Conservation (phyloP, 2,113 vertebrate species). For the Lampris incognitus region DNA sequence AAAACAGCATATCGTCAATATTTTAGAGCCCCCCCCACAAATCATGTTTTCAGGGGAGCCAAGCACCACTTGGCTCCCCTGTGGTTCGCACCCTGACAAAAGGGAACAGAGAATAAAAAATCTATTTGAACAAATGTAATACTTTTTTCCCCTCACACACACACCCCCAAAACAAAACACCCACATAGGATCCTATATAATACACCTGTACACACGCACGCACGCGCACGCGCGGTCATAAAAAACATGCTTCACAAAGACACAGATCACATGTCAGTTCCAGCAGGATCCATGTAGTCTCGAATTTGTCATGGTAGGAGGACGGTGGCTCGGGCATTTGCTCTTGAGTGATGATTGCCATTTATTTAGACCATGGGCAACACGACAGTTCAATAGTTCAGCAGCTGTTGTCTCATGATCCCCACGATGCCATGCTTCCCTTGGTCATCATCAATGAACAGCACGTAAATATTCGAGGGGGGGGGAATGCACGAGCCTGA, state of each 20-base stretch:
- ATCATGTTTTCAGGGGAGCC: too few species aligned
- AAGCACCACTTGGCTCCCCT: too few species aligned
- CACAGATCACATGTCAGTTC: constrained; percentile 15
- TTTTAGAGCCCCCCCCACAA: too few species aligned
- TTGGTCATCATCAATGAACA: constrained; percentile 40
- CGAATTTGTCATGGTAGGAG: background rate
- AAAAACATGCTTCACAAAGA: background rate
- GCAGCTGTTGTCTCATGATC: constrained; percentile 49
- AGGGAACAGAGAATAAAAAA: too few species aligned
- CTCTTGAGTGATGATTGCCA: constrained; percentile 26
- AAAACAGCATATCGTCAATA: too few species aligned
- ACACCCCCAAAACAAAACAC: background rate
- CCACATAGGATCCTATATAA: background rate
- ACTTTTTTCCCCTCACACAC: too few species aligned
- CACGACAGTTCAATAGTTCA: constrained; percentile 6
- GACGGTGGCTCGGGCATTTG: constrained; percentile 18
- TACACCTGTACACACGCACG: background rate
- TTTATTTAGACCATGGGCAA: constrained; percentile 32
- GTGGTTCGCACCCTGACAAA: too few species aligned
- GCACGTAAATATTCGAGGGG: constrained; percentile 20
- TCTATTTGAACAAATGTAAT: too few species aligned
- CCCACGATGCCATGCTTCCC: constrained; percentile 46
- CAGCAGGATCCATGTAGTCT: constrained; percentile 23
- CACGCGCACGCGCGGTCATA: background rate
- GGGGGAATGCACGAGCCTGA: background rate